phyloP scores from a whole-genome alignment of 2,888 invertebrate species.

The Leptarthrus brevirostris region DNA sequence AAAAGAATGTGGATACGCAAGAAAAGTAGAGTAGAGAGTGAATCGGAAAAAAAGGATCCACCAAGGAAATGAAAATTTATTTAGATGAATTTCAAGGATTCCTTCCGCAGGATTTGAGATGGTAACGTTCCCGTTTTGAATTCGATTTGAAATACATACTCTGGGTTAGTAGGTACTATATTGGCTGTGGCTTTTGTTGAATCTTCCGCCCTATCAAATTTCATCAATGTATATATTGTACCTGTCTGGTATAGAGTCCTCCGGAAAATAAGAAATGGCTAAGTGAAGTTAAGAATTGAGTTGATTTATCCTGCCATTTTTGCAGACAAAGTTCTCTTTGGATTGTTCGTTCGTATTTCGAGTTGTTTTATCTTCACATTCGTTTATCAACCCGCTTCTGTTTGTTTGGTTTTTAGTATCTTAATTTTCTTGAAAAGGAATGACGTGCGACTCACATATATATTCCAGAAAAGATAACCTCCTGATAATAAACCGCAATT shows the following conservation, averaged over 20 bases:
- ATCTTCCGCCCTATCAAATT: no score
- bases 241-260: not conserved
- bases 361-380: not conserved
- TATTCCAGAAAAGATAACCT: not conserved
- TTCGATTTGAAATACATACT: not conserved
- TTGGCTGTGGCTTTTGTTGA: no score
- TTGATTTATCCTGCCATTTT: not conserved
- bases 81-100: not conserved
- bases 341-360: no score
- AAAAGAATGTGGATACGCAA: no score
- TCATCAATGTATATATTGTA: no score
- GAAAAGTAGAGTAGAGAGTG: no score
- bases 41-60: not conserved
- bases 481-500: slow-evolving; percentile 22
- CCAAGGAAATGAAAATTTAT: not conserved
- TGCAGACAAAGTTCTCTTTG: not conserved
- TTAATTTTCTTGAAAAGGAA: not conserved
- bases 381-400: not conserved
- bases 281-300: not conserved
- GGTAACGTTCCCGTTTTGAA: not conserved
- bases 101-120: not conserved
- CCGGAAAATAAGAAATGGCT: not conserved
- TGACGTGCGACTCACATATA: not conserved
- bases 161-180: no score
- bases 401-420: not conserved